phyloP scores from a whole-genome alignment of 2,113 vertebrate genomes.

The Myotis yumanensis region DNA sequence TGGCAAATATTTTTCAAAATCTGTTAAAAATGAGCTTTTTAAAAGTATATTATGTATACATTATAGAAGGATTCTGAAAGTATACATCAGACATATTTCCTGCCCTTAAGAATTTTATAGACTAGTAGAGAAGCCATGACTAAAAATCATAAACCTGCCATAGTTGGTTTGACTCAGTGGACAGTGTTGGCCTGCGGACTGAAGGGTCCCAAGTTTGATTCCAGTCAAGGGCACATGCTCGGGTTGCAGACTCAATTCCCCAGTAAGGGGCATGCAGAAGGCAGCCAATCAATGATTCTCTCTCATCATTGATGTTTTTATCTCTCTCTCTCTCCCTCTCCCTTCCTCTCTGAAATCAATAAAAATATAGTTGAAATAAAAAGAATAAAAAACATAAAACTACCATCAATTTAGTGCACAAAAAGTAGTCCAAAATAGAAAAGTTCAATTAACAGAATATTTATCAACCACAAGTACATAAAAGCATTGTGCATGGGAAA shows the following conservation, averaged over 20 bases:
- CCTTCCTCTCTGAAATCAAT: too few species aligned
- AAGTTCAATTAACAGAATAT: constrained; percentile 25
- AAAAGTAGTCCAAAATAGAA: constrained; percentile 13
- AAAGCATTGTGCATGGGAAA: not conserved
- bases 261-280: too few species aligned
- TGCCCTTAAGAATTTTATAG: constrained; percentile 27
- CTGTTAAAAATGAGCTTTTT: constrained; percentile 2
- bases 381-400: not conserved
- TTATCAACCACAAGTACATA: constrained; percentile 16
- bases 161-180: too few species aligned
- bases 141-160: not conserved
- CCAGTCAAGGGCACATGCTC: too few species aligned
- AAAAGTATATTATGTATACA: not conserved
- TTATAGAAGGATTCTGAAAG: constrained; percentile 11
- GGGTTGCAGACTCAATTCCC: too few species aligned
- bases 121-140: not conserved
- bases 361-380: too few species aligned
- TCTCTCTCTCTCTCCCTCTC: too few species aligned
- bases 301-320: too few species aligned
- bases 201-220: too few species aligned
- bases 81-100: not conserved
- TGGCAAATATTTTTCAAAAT: not conserved
- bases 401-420: constrained; percentile 7
- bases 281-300: too few species aligned
- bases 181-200: too few species aligned